Percentiles rank a stretch among this genome's conserved stretches.
Conservation (phyloP, 2,113 vertebrate genomes). For the Callipepla squamata region DNA sequence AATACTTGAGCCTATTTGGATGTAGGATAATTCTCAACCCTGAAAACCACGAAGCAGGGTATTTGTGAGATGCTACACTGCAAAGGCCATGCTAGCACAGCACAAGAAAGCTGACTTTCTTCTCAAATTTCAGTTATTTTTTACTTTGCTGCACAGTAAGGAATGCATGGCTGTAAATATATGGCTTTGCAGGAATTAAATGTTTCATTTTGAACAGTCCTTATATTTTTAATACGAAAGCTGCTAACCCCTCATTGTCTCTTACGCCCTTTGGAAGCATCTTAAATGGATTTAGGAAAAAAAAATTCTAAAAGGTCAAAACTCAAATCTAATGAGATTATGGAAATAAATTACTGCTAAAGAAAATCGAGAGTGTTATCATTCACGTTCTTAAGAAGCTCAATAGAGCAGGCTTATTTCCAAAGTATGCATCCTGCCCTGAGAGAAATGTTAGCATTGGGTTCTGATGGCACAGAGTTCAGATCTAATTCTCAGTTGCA, state of each 20-base stretch:
- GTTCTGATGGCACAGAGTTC: background rate
- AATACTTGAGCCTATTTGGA: background rate
- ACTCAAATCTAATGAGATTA: slow-evolving; percentile 5
- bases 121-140: background rate
- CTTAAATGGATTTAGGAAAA: slow-evolving; percentile 33
- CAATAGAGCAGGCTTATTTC: background rate
- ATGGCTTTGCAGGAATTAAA: background rate
- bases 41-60: background rate
- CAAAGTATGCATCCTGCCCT: background rate
- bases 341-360: slow-evolving; percentile 25
- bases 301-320: slow-evolving; percentile 35
- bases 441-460: background rate
- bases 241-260: slow-evolving; percentile 2
- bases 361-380: background rate
- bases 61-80: background rate
- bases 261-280: background rate
- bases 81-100: background rate
- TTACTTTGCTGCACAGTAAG: background rate
- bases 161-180: background rate
- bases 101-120: background rate
- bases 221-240: slow-evolving; percentile 9
- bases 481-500: background rate
- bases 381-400: background rate
- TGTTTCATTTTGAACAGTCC: background rate
- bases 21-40: background rate